Base-by-base conservation (phyloP, 2,113 vertebrate species). In the Sprattus sprattus region DNA sequence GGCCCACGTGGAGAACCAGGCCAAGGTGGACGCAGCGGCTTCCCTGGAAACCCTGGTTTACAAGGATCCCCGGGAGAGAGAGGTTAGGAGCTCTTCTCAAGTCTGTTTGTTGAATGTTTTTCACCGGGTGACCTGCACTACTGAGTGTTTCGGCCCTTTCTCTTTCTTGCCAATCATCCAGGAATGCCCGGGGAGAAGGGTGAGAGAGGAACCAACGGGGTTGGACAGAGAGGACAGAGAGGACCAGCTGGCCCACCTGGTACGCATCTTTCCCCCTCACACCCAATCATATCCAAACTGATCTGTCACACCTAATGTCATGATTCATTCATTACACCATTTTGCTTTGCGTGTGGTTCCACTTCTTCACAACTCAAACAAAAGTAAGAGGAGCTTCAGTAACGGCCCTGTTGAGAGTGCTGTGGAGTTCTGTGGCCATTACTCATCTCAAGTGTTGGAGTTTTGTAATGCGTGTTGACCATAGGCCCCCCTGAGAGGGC, bases 181-280 rank as follows among this genome's bases (percentile, higher is more conserved):
- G 98, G 98, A 89, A 88, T 96, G 85, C 92, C 95, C 80, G 98
- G 98, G 94, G 98, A 99, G 91, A 99, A 99, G 90, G 98, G 98
- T 0, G 98, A 99, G 92, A 95, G 97, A 92, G 98, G 96, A 54
- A 49, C 86, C 89, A 71, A 92, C 85, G 96, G 97, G 82, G 94
- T 84, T 84, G 96, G 96, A 85, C 93, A 95, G 87, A 95, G 95
- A 93, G 98, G 98, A 92, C 95, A 96, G 83, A 96, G 97, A 95
- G 98, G 98, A 87, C 90, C 91, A 16, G 92, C 88, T 0, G 98
- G 98, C 85, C 96, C 97, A 85, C 96, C 96, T 95, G 98, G 98
- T 99, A 95, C 87, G 87, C 88, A 83, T 32, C 28, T 32, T 6
- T 28, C n/a, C 8, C 28, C 28, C 28, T 11, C 71, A 78, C 28